These are phyloP conservation scores for Hyperoplus immaculatus DNA, from an alignment of 2,797 vertebrate species.

Conservation along the genomic window DNA sequence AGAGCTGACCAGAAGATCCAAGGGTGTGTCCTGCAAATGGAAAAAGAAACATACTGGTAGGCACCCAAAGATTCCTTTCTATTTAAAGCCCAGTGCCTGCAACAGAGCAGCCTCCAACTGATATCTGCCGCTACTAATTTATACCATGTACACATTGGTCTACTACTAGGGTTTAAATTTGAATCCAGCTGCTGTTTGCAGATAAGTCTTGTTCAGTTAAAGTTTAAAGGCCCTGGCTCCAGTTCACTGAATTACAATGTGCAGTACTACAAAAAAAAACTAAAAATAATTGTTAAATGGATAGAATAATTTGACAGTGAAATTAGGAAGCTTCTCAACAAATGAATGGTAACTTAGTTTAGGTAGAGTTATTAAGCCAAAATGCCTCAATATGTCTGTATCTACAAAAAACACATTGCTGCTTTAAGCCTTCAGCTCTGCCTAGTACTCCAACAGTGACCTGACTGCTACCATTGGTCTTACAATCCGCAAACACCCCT, in stretches of 20 bases:
- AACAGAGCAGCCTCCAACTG: slow-evolving; percentile 60
- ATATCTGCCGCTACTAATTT: slow-evolving; percentile 67
- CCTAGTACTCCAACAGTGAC: slow-evolving; percentile 25
- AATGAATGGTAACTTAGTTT: not conserved
- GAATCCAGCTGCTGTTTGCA: slow-evolving; percentile 31
- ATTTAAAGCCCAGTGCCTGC: slow-evolving; percentile 72
- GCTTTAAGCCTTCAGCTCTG: slow-evolving; percentile 4
- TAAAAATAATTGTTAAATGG: not conserved
- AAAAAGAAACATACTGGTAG: slow-evolving; percentile 74
- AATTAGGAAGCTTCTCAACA: slow-evolving; percentile 6
- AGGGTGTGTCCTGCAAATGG: slow-evolving; percentile 74
- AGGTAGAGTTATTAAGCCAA: slow-evolving; percentile 24
- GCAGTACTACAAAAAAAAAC: not conserved
- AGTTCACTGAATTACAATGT: slow-evolving; percentile 7
- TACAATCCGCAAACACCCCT: slow-evolving; percentile 50
- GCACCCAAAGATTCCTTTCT: slow-evolving; percentile 80
- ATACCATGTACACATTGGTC: slow-evolving; percentile 46
- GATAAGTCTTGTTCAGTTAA: slow-evolving; percentile 36
- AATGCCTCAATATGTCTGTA: not conserved
- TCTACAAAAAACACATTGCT: not conserved
- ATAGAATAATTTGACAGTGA: not conserved
- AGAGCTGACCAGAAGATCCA: slow-evolving; percentile 65
- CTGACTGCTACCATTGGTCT: slow-evolving; percentile 29
- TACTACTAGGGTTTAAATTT: not conserved
- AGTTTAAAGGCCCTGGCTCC: slow-evolving; percentile 33